Evolutionary conservation across 2,797 vertebrate genomes (phyloP).

Genomic region (Brachyrhaphis roseni): DNA sequence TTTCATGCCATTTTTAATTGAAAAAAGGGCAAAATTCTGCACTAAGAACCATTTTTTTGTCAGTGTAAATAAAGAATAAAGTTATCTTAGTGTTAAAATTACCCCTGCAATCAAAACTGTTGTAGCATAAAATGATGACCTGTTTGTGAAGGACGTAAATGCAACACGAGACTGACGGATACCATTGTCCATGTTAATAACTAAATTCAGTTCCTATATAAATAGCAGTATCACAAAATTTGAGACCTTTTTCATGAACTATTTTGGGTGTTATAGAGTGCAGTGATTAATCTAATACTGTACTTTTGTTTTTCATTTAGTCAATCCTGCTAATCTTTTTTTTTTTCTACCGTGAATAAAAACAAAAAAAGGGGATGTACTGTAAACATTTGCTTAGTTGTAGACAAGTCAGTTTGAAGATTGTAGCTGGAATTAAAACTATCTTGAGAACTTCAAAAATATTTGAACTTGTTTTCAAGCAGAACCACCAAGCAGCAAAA

Average conservation of each 20-base stretch:
- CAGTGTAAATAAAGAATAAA: not conserved
- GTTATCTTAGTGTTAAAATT: not conserved
- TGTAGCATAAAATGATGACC: not conserved
- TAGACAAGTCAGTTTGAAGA: not conserved
- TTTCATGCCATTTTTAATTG: not conserved
- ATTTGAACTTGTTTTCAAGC: not conserved
- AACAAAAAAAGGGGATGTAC: not conserved
- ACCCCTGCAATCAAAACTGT: not conserved
- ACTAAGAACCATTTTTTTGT: not conserved
- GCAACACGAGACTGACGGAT: not conserved
- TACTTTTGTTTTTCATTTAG: not conserved
- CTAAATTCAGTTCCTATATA: not conserved
- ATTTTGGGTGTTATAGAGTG: not conserved
- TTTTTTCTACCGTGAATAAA: not conserved
- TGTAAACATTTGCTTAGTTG: not conserved
- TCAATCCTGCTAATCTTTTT: not conserved
- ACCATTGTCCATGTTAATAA: not conserved
- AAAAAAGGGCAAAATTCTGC: not conserved
- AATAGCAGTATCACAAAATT: not conserved
- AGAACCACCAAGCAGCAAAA: not conserved
- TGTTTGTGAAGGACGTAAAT: not conserved
- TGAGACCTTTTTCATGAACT: not conserved
- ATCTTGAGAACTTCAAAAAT: not conserved
- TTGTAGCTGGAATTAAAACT: not conserved
- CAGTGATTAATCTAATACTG: not conserved